These are phyloP conservation scores for Drosophila equinoxialis DNA, from an alignment of 1,140 invertebrate genomes.

Conservation along the genomic window DNA sequence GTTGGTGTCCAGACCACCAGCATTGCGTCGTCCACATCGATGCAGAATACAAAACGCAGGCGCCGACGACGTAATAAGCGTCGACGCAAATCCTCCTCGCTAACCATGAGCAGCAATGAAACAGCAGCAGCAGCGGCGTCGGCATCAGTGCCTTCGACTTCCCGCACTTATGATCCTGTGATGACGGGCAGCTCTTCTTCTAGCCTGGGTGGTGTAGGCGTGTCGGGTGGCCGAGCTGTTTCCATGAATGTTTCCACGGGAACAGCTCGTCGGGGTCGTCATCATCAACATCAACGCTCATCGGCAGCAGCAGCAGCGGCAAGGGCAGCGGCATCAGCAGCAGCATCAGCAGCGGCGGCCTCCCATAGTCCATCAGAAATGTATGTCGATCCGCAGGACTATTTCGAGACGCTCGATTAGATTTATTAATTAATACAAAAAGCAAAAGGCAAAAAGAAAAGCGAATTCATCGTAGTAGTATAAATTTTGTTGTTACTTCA, in stretches of 20 bases:
- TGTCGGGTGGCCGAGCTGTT: slow-evolving; percentile 14
- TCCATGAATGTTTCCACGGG: background rate
- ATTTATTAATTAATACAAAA: slow-evolving; percentile 45
- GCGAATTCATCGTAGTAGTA: slow-evolving; percentile 47
- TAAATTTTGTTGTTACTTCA: slow-evolving; percentile 77
- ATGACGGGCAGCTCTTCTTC: slow-evolving; percentile 56
- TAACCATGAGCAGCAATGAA: slow-evolving; percentile 51
- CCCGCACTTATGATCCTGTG: slow-evolving; percentile 67
- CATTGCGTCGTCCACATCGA: background rate
- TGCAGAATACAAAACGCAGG: slow-evolving; percentile 42
- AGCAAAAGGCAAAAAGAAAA: background rate
- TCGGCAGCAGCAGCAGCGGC: slow-evolving; percentile 39
- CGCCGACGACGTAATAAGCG: slow-evolving; percentile 65
- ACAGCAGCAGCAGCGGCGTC: slow-evolving; percentile 5
- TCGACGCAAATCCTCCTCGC: slow-evolving; percentile 62
- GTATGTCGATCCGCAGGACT: slow-evolving; percentile 69
- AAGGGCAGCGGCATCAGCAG: slow-evolving; percentile 36
- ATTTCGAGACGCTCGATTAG: slow-evolving; percentile 71
- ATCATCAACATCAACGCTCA: slow-evolving; percentile 25
- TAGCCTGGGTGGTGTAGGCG: slow-evolving; percentile 8
- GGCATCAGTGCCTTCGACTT: slow-evolving; percentile 24
- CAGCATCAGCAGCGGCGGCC: slow-evolving; percentile 37
- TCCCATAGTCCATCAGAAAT: slow-evolving; percentile 44
- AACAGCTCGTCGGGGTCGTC: slow-evolving; percentile 60
- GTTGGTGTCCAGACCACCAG: slow-evolving; percentile 62